Evolutionary conservation across 2,113 vertebrate genomes (phyloP).

Genomic region (Pygoscelis antarcticus): DNA sequence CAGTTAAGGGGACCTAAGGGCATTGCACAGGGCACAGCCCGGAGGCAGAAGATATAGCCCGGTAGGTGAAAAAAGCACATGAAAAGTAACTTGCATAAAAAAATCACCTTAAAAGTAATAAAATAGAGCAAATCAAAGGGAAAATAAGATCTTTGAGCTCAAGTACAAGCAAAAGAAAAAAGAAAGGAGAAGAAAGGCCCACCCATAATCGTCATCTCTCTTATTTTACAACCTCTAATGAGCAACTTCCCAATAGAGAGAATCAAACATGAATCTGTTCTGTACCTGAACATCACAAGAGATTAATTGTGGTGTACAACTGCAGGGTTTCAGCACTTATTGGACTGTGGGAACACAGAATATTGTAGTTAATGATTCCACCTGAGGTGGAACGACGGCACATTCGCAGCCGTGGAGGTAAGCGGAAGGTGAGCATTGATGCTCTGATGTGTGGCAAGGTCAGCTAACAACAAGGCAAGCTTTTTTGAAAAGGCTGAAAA

Average conservation of each 20-base stretch:
- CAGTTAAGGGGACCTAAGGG: background rate
- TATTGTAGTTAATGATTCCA: constrained; percentile 39
- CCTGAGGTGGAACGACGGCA: background rate
- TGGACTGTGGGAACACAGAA: background rate
- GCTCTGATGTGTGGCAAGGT: background rate
- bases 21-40: background rate
- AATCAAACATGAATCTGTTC: constrained; percentile 7
- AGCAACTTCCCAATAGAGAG: constrained; percentile 4
- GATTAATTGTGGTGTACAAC: background rate
- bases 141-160: background rate
- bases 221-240: constrained; percentile 9
- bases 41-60: background rate
- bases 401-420: background rate
- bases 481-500: background rate
- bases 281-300: background rate
- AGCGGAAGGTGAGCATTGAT: background rate
- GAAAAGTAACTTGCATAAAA: background rate
- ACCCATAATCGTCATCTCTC: background rate
- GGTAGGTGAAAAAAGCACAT: background rate
- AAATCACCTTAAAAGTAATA: background rate
- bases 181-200: background rate
- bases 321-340: background rate
- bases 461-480: background rate
- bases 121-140: constrained; percentile 15
- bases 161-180: background rate